Percentiles rank a stretch among this genome's conserved stretches.
These are phyloP conservation scores for Peromyscus eremicus DNA, from an alignment of 2,797 vertebrate genomes.

Conservation along the genomic window DNA sequence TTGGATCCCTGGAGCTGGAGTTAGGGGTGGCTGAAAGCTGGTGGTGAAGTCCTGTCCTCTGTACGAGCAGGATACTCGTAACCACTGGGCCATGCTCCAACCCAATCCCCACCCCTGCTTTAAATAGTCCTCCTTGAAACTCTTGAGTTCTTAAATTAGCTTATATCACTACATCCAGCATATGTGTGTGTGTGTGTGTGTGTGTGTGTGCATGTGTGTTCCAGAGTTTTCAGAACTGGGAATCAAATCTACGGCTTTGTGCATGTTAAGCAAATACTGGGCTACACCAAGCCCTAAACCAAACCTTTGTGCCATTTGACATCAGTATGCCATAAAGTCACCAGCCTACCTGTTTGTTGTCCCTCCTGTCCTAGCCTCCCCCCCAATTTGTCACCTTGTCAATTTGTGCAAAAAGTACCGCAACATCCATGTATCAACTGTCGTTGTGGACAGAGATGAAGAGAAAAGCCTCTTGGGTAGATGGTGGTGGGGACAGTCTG, in stretches of 20 bases:
- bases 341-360: not conserved
- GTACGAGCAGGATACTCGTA: not conserved
- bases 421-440: not conserved
- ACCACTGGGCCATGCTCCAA: not conserved
- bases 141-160: not conserved
- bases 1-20: not conserved
- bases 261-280: not conserved
- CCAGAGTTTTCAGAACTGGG: not conserved
- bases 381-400: not conserved
- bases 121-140: not conserved
- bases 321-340: not conserved
- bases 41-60: not conserved
- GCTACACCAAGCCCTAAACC: not conserved
- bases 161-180: not conserved
- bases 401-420: constrained; percentile 1
- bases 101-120: not conserved
- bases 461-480: not conserved
- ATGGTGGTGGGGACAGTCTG: not conserved
- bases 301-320: not conserved
- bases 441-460: not conserved
- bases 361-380: not conserved
- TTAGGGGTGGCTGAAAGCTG: not conserved
- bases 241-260: not conserved
- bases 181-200: no score
- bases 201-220: no score